These are phyloP conservation scores for Hydrochoerus hydrochaeris DNA, from an alignment of 2,113 vertebrate genomes.

Conservation along the genomic window DNA sequence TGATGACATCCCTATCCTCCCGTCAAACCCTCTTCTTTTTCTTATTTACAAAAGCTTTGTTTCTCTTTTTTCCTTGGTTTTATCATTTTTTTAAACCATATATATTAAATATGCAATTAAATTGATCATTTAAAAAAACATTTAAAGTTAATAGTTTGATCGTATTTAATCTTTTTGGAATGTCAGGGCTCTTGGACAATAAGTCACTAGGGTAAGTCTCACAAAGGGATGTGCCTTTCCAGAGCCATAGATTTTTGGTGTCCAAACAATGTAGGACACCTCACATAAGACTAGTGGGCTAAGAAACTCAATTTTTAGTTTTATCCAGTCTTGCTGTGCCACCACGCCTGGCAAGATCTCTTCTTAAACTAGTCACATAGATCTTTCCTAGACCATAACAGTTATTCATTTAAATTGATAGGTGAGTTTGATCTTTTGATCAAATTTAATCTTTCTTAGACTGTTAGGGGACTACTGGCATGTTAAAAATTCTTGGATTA, in stretches of 20 bases:
- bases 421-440: background rate
- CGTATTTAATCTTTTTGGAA: background rate
- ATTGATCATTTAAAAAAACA: background rate
- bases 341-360: background rate
- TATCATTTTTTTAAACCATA: background rate
- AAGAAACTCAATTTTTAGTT: background rate
- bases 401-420: background rate
- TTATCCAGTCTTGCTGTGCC: background rate
- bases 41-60: background rate
- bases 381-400: background rate
- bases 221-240: background rate
- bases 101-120: background rate
- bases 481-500: slow-evolving; percentile 33
- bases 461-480: background rate
- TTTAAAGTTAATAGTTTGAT: slow-evolving; percentile 38
- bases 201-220: background rate
- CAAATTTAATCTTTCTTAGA: background rate
- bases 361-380: background rate
- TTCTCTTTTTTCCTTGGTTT: background rate
- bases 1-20: background rate
- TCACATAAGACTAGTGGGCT: background rate
- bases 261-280: background rate
- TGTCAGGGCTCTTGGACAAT: background rate
- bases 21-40: background rate
- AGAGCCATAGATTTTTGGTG: background rate